These are phyloP conservation scores for Resseliella maxima DNA, from an alignment of 2,888 invertebrate genomes.

Conservation along the genomic window DNA sequence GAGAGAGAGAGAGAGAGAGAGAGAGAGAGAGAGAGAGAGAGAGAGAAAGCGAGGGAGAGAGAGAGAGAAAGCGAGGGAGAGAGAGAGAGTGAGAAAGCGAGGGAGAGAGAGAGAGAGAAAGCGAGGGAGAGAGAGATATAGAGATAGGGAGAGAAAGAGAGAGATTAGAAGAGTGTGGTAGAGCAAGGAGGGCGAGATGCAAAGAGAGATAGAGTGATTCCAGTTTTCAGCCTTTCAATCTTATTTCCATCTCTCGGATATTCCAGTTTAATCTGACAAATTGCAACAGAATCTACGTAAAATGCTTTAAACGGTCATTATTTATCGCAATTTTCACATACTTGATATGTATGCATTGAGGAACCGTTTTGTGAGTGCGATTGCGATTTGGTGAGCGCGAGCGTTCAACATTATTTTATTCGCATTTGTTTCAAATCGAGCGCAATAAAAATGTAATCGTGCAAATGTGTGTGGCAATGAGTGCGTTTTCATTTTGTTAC, in stretches of 20 bases:
- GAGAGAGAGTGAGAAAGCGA: too few species aligned
- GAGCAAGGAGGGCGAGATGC: too few species aligned
- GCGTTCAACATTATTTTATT: not conserved
- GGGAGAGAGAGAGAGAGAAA: too few species aligned
- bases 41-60: not conserved
- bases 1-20: too few species aligned
- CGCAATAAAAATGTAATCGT: slow-evolving; percentile 20
- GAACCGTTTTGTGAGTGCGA: not conserved
- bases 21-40: not conserved
- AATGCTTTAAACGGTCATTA: slow-evolving; percentile 49
- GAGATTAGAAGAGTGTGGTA: too few species aligned
- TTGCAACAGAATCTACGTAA: slow-evolving; percentile 49
- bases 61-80: not conserved
- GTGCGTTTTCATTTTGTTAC: slow-evolving; percentile 38
- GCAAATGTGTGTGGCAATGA: slow-evolving; percentile 53
- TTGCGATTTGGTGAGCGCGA: not conserved
- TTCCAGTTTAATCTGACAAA: slow-evolving; percentile 54
- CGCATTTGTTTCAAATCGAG: slow-evolving; percentile 44
- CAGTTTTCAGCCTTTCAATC: not conserved
- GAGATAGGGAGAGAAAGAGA: not conserved
- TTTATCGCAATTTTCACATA: slow-evolving; percentile 54
- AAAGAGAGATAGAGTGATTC: not conserved
- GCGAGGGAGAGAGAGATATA: too few species aligned
- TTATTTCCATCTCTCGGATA: slow-evolving; percentile 12
- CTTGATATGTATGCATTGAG: slow-evolving; percentile 30